Conservation (phyloP, 1,140 invertebrate genomes). For the Drosophila fuyamai region DNA sequence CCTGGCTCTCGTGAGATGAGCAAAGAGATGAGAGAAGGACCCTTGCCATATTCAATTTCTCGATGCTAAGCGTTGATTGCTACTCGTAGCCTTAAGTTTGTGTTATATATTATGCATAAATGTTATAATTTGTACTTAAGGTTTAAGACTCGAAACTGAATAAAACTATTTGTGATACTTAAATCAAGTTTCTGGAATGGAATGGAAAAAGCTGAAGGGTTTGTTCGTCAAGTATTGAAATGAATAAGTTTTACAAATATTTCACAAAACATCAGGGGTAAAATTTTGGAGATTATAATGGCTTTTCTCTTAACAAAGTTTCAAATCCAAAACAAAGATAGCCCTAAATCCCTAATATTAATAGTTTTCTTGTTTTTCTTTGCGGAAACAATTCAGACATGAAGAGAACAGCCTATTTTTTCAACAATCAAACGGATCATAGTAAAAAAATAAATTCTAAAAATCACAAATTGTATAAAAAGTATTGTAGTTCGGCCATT, state of each 20-base stretch:
- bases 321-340: too few relatives aligned
- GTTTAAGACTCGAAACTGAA: slow-evolving; percentile 42
- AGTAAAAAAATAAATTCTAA: not conserved
- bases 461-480: not conserved
- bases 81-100: slow-evolving; percentile 36
- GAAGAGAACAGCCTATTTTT: too few relatives aligned
- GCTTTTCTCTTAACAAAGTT: too few relatives aligned
- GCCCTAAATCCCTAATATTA: not conserved
- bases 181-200: not conserved
- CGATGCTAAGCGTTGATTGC: slow-evolving; percentile 32
- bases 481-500: not conserved
- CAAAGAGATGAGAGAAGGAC: not conserved
- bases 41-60: slow-evolving; percentile 45
- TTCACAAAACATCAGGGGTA: too few relatives aligned
- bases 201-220: not conserved
- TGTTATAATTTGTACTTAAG: slow-evolving; percentile 36
- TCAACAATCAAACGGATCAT: not conserved
- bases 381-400: not conserved
- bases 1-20: slow-evolving; percentile 18
- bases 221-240: too few relatives aligned
- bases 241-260: too few relatives aligned
- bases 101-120: slow-evolving; percentile 27
- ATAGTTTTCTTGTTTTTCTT: not conserved
- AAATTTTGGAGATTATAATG: too few relatives aligned
- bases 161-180: slow-evolving; percentile 41